Conservation (phyloP, 2,797 vertebrate species). For the Pseudomugil gertrudae region DNA sequence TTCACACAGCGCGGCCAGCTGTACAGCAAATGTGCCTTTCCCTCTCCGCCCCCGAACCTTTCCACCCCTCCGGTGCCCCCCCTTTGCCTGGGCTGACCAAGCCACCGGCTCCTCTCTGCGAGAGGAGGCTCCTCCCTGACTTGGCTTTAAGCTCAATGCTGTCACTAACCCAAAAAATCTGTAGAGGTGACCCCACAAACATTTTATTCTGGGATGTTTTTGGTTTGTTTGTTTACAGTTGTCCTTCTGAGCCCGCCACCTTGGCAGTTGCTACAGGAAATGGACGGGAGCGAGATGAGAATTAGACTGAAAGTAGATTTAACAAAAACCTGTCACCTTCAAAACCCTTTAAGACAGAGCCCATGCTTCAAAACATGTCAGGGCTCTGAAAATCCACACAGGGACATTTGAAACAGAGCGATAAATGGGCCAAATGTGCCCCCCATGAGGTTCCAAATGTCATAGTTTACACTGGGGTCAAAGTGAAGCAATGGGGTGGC, state of each 20-base stretch:
- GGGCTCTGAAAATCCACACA: slow-evolving; percentile 74
- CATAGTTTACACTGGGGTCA: slow-evolving; percentile 85
- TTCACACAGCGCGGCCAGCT: slow-evolving; percentile 99
- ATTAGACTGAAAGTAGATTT: slow-evolving; percentile 57
- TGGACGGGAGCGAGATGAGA: slow-evolving; percentile 47
- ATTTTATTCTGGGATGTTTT: slow-evolving; percentile 71
- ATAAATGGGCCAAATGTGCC: slow-evolving; percentile 80
- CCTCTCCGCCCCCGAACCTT: slow-evolving; percentile 82
- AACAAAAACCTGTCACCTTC: slow-evolving; percentile 69
- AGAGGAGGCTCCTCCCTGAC: slow-evolving; percentile 92
- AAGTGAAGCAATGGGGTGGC: slow-evolving; percentile 80
- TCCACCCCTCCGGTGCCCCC: slow-evolving; percentile 79
- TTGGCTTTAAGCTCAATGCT: slow-evolving; percentile 93
- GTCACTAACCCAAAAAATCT: slow-evolving; percentile 89
- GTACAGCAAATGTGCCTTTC: slow-evolving; percentile 98
- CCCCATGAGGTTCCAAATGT: slow-evolving; percentile 80
- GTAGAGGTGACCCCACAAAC: slow-evolving; percentile 93
- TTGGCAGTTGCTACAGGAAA: slow-evolving; percentile 65
- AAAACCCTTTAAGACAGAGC: slow-evolving; percentile 70
- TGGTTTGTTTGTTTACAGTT: slow-evolving; percentile 75
- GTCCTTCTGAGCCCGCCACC: slow-evolving; percentile 76
- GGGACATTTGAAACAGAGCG: slow-evolving; percentile 80
- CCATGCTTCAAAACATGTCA: slow-evolving; percentile 69
- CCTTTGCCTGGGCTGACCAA: slow-evolving; percentile 89
- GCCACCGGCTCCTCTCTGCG: slow-evolving; percentile 91